Evolutionary conservation across 1,140 invertebrate species (phyloP), one percentile per base, ranked within the genome.

Genomic region (Sesamia nonagrioides): DNA sequence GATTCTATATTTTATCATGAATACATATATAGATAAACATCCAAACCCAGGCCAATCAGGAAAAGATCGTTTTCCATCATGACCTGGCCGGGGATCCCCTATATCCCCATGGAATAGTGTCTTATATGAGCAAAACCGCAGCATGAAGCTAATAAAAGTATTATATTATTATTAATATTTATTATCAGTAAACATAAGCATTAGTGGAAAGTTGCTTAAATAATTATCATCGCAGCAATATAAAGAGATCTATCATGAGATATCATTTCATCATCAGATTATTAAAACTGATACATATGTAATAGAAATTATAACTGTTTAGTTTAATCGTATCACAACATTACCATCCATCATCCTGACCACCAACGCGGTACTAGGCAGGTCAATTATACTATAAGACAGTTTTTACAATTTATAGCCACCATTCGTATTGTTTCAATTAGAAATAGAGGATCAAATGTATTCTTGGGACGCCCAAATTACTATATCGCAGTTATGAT

Each of bases 391-490:
- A 85, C 76, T 73, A 61, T 69, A 79, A 77, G 86, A 86, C 87
- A 87, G 81, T 74, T 82, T 77, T 56, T 61, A 48, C 84, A 91
- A 93, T 93, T 93, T 93, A 93, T 93, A 58, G 79, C 78, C 42
- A 69, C 85, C 77, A 84, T 88, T 82, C 83, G 81, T 88, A 93
- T 92, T 92, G 90, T 92, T 94, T 94, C 90, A 94, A 94, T 94
- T 94, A 94, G 79, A 90, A 91, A 92, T 91, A 89, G 79, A 84
- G 87, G 88, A 91, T 91, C 91, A 88, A 91, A 91, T 84, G 81
- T 88, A 87, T 84, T 83, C 18, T 82, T 82, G 89, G 71, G 82
- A 89, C 91, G 91, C 91, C 91, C 90, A 93, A 92, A 92, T 92
- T 90, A 83, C 88, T 86, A 85, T 89, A 91, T 90, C 85, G 82